These are phyloP conservation scores for Mohoua ochrocephala DNA, from an alignment of 2,113 vertebrate genomes.

Conservation along the genomic window DNA sequence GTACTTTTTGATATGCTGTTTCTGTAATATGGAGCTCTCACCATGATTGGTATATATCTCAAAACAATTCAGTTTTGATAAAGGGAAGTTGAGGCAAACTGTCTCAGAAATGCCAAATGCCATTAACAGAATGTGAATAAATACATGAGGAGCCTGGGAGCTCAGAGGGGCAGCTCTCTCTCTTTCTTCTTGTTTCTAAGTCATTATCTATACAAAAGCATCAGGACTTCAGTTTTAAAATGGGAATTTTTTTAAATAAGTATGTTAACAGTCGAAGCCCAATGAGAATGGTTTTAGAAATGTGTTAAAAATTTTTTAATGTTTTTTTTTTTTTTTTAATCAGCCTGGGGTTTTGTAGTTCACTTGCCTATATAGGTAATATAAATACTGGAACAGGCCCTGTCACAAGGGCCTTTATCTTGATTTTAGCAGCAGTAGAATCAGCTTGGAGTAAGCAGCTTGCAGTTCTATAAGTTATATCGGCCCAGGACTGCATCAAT, in stretches of 20 bases:
- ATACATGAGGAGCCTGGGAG: background rate
- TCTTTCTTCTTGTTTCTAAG: background rate
- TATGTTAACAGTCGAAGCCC: background rate
- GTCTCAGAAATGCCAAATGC: background rate
- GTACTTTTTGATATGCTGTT: background rate
- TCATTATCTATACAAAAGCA: background rate
- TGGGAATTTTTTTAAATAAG: background rate
- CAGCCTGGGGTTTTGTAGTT: background rate
- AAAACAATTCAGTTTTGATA: background rate
- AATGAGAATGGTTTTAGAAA: background rate
- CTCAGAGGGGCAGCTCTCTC: background rate
- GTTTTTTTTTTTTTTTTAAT: background rate
- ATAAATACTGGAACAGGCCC: background rate
- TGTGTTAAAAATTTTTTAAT: background rate
- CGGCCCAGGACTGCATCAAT: background rate
- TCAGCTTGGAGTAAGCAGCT: background rate
- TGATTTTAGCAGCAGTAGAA: background rate
- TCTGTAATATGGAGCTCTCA: background rate
- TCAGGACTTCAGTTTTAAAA: background rate
- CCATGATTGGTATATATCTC: background rate
- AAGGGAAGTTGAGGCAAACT: background rate
- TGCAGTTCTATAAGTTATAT: background rate
- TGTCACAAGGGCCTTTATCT: background rate
- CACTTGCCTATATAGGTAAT: background rate
- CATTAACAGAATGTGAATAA: background rate